phyloP scores from a whole-genome alignment of 2,113 vertebrate species.

The Forbesichthys papilliferus region DNA sequence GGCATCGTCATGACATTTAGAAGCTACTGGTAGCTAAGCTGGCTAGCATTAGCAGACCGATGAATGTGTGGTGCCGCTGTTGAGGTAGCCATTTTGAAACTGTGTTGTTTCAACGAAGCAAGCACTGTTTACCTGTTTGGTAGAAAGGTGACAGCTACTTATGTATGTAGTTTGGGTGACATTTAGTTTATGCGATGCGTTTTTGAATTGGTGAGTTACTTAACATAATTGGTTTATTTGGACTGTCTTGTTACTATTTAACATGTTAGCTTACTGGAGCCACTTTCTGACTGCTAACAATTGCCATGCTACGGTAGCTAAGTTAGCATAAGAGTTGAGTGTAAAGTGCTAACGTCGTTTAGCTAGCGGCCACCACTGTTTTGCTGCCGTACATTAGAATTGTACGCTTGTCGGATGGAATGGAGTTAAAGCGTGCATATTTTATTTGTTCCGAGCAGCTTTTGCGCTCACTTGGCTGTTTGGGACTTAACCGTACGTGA shows the following conservation, averaged over 20 bases:
- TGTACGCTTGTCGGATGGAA: too few relatives aligned
- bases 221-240: neutral
- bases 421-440: neutral
- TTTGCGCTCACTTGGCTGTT: conserved; percentile 6
- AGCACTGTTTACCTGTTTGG: conserved; percentile 71
- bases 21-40: conserved; percentile 47
- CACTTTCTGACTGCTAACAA: conserved; percentile 61
- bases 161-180: neutral
- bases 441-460: conserved; percentile 1
- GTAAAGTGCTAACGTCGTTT: neutral
- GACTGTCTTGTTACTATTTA: conserved; percentile 20
- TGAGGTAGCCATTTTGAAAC: conserved; percentile 82
- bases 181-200: neutral
- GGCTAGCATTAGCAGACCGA: conserved; percentile 67
- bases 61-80: conserved; percentile 74
- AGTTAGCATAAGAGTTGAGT: conserved; percentile 19
- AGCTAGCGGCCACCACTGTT: neutral
- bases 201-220: neutral
- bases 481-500: neutral
- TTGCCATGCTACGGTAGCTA: conserved; percentile 48
- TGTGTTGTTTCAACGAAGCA: conserved; percentile 73
- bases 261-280: conserved; percentile 49
- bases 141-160: conserved; percentile 42
- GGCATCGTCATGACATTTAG: conserved; percentile 48
- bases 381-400: neutral